These are phyloP conservation scores for Nautilus pompilius DNA, from an alignment of 1,140 invertebrate species.

Conservation along the genomic window DNA sequence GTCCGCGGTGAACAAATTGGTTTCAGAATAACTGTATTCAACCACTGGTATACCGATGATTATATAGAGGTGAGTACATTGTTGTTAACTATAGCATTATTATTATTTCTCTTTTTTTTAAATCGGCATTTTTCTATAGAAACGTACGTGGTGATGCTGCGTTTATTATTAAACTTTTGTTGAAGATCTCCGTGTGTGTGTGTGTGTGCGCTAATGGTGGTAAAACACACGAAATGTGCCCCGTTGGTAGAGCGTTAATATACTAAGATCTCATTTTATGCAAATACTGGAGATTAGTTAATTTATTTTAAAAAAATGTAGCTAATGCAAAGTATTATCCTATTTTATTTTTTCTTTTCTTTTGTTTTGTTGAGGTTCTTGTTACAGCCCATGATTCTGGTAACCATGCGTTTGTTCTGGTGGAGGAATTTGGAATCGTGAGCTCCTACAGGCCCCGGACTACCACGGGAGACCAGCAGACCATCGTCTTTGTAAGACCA, in stretches of 20 bases:
- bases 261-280: no score
- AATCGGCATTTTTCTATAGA: no score
- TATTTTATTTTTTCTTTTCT: not conserved
- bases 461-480: conserved; percentile 88
- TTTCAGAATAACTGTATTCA: conserved; percentile 87
- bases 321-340: not conserved
- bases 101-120: no score
- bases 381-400: conserved; percentile 70
- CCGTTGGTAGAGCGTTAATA: no score
- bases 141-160: no score
- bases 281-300: no score
- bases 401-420: conserved; percentile 91
- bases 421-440: conserved; percentile 85
- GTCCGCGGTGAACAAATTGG: conserved; percentile 92
- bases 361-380: conserved; percentile 64
- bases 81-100: conserved; percentile 4
- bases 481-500: conserved; percentile 90
- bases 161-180: no score
- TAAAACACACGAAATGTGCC: no score
- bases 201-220: no score
- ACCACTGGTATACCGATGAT: conserved; percentile 79
- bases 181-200: no score
- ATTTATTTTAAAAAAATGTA: no score
- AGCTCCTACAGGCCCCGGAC: conserved; percentile 73
- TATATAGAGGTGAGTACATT: conserved; percentile 60